Evolutionary conservation across 2,113 vertebrate species (phyloP), one percentile per base, ranked within the genome.

Genomic region (Herpailurus yagouaroundi): DNA sequence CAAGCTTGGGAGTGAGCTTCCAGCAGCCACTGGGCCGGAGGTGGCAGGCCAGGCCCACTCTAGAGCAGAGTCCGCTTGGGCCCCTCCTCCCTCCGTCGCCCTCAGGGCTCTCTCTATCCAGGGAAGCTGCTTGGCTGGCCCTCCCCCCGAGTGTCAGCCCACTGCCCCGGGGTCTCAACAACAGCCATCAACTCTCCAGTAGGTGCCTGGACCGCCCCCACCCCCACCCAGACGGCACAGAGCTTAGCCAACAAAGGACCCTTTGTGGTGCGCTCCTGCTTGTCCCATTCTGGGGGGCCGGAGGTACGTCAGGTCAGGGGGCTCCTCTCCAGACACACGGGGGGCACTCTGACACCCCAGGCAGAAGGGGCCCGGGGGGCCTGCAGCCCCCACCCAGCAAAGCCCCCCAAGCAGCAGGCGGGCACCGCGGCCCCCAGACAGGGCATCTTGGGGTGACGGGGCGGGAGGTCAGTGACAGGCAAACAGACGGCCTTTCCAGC

Each of bases 391-490:
- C 21, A 6, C 21, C 38, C 71, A 12, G 19, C n/a, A 38, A 38
- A 19, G 69, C 36, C 2, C 6, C 73, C 6, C 73, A 7, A 0
- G 71, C 12, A 11, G 38, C 38, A 13, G 73, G 73, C 13, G 15
- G 38, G 23, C 38, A 25, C 25, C 25, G 4, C 0, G 0, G 18
- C 29, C 25, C 23, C 60, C 71, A 27, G 18, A 38, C 0, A 0
- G 50, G 0, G 11, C 48, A 5, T 15, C 36, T 15, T 4, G n/a
- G 55, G 23, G 41, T 1, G 25, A 38, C 1, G 0, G 36, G 73
- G n/a, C 2, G 3, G 11, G 14, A 14, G 3, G 55, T 7, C 27
- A 73, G 50, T 3, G 9, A 41, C 41, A 19, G 41, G 64, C 10
- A 27, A 19, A 27, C 33, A 23, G 31, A 50, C 55, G 11, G 16